Percentiles rank a stretch among this genome's conserved stretches.
Conservation (phyloP, 2,113 vertebrate genomes). For the Psittacus erithacus region DNA sequence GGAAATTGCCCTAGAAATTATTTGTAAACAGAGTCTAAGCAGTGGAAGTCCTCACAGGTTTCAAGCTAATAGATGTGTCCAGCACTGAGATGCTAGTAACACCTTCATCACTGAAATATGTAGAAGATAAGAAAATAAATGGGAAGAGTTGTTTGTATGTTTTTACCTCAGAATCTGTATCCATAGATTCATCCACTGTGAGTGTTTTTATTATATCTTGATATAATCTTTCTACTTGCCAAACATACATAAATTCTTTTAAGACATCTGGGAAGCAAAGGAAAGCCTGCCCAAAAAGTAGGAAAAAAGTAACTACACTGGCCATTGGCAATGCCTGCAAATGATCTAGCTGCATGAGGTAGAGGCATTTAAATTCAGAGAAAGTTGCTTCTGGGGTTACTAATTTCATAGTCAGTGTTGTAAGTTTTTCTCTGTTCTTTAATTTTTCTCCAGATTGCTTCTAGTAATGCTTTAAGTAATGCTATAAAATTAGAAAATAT, state of each 20-base stretch:
- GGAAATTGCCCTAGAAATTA: neutral
- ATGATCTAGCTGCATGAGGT: neutral
- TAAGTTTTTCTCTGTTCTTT: neutral
- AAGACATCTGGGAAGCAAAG: neutral
- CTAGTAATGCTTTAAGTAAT: neutral
- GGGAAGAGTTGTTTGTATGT: neutral
- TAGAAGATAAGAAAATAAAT: neutral
- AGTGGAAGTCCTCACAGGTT: neutral
- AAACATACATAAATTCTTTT: neutral
- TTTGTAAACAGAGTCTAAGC: neutral
- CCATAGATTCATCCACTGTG: neutral
- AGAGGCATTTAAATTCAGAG: neutral
- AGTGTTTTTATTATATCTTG: neutral
- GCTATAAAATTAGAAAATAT: neutral
- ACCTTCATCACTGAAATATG: neutral
- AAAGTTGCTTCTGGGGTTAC: neutral
- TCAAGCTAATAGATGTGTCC: neutral
- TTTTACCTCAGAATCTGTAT: neutral
- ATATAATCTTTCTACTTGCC: neutral
- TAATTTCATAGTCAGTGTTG: neutral
- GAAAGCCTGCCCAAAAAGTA: neutral
- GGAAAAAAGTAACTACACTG: neutral
- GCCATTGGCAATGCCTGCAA: neutral
- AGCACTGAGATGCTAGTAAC: neutral
- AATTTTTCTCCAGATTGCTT: neutral